Evolutionary conservation across 37 sponge, comb jelly and placozoan species (phyloP).

Genomic region (Bolinopsis microptera): DNA sequence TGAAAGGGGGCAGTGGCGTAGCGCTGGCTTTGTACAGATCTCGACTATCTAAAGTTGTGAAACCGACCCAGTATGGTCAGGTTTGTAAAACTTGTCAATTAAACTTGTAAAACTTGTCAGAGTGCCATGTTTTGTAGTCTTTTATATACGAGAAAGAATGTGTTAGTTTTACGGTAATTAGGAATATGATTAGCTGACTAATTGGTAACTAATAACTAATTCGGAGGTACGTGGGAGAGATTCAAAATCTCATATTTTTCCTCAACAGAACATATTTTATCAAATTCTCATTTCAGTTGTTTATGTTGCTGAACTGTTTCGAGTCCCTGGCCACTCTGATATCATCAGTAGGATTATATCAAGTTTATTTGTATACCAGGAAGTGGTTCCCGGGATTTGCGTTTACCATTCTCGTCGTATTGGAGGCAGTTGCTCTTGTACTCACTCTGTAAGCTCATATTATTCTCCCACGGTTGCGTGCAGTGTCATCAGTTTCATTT

Average conservation of each 20-base stretch:
- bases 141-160: too few species aligned
- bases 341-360: conserved; percentile 9
- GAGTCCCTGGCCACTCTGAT: background rate
- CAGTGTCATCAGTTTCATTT: too few species aligned
- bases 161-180: too few species aligned
- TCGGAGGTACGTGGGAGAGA: too few species aligned
- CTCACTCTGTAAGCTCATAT: conserved; percentile 5
- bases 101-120: too few species aligned
- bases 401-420: background rate
- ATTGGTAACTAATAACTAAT: too few species aligned
- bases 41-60: conserved; percentile 15
- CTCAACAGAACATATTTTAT: too few species aligned
- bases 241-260: too few species aligned
- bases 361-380: background rate
- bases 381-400: conserved; percentile 12
- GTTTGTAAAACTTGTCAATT: too few species aligned
- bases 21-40: conserved; percentile 3
- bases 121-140: too few species aligned
- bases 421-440: background rate
- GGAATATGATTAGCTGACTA: too few species aligned
- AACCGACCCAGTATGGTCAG: conserved; percentile 42
- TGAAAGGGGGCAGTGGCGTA: conserved; percentile 6
- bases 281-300: background rate
- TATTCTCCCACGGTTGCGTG: background rate
- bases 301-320: background rate